phyloP scores from a whole-genome alignment of 2,113 vertebrate genomes.

The Excalfactoria chinensis region DNA sequence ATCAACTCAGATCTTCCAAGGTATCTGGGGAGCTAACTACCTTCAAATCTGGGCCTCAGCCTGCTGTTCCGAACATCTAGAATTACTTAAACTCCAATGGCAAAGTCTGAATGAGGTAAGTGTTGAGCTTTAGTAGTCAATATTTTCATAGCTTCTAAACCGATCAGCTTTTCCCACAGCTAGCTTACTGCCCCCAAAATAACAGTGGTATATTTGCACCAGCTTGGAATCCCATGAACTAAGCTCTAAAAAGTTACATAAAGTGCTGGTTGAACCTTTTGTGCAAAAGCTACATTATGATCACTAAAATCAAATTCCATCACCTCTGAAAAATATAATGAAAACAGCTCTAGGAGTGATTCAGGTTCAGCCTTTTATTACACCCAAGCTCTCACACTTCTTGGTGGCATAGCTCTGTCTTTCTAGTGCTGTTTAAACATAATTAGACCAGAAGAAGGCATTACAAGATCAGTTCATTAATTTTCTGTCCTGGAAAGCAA shows the following conservation, averaged over 20 bases:
- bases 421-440: background rate
- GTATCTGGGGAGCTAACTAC: background rate
- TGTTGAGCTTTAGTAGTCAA: constrained; percentile 12
- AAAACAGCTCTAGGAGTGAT: background rate
- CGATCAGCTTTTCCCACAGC: background rate
- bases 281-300: background rate
- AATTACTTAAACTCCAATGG: background rate
- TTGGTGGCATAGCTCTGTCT: background rate
- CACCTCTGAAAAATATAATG: background rate
- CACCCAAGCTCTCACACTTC: background rate
- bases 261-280: background rate
- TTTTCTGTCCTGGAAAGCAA: background rate
- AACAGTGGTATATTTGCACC: background rate
- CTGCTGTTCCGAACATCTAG: constrained; percentile 1
- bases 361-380: background rate
- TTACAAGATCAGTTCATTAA: background rate
- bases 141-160: constrained; percentile 3
- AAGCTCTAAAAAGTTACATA: background rate
- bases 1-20: background rate
- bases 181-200: background rate
- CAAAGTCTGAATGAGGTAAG: constrained; percentile 35
- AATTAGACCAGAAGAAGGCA: background rate
- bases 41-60: background rate
- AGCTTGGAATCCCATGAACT: background rate
- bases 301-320: background rate